Base-by-base conservation (phyloP, 2,113 vertebrate genomes). In the Crocuta crocuta region DNA sequence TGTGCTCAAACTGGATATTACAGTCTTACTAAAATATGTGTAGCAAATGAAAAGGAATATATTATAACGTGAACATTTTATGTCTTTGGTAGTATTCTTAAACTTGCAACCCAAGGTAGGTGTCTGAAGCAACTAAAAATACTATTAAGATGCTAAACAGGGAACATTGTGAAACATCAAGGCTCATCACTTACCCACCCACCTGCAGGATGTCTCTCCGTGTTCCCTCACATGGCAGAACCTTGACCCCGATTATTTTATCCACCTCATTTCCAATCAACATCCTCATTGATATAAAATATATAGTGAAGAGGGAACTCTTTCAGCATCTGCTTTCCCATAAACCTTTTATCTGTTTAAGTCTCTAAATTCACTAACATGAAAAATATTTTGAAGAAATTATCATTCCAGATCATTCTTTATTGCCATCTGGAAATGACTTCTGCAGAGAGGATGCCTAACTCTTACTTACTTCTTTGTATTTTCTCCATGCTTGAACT, bases 401-500 rank as follows among this genome's bases (percentile, higher is more conserved):
- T 12, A 66, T 85, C 61, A 48, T 21, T 48, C 39, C 61, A 48
- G 39, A 66, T 85, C 74, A 31, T 78, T 76, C 73, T 55, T 92
- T 93, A n/a, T 33, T 24, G 78, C 11, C 21, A 70, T 10, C 39
- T 58, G 2, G 61, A 50, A 79, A 92, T 70, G 5, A 80, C n/a
- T 68, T 94, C 39, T 19, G 2, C 5, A 68, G 24, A 96, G 3
- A 76, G 7, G 23, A 61, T 9, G 48, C 24, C 33, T 33, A 90
- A 74, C 3, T 68, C 31, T 24, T 26, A 26, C 5, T 66, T 94
- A n/a, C 23, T 43, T 89, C 24, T 78, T 71, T 79, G 5, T 78
- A 65, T 71, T 92, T 78, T 91, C 35, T 87, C 28, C 73, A 83
- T 5, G 53, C 26, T 73, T 61, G n/a, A 95, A 95, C 92, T 91